A percentile compares a stretch with the other conserved stretches of the same genome.
Conservation (phyloP, 2,797 vertebrate species). For the Acridotheres tristis region DNA sequence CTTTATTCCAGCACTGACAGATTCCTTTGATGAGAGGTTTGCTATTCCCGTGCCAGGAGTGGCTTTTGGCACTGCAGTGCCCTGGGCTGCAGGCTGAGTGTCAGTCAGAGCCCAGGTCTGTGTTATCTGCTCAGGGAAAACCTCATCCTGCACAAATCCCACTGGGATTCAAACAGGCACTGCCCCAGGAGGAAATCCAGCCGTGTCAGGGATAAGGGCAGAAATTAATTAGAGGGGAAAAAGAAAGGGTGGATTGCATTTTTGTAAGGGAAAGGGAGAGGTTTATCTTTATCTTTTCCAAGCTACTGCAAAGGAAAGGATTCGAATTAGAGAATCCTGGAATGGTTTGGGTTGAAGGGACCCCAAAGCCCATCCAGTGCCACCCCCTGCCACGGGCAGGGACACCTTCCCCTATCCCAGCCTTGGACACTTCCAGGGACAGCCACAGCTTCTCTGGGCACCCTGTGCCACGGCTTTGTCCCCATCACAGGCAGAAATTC, state of each 20-base stretch:
- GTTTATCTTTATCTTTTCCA: neutral
- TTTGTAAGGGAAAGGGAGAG: neutral
- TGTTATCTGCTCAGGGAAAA: neutral
- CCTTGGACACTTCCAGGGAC: neutral
- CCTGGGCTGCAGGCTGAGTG: accelerated
- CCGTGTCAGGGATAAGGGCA: neutral
- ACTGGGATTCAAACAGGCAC: accelerated
- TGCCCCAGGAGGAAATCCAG: neutral
- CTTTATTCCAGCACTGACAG: neutral
- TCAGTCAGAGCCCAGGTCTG: neutral
- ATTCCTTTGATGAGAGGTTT: neutral
- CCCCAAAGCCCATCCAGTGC: neutral
- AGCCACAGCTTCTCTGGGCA: neutral
- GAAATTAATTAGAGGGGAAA: neutral
- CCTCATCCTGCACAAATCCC: neutral
- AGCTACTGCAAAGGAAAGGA: neutral
- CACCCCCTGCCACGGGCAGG: neutral
- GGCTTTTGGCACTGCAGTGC: neutral
- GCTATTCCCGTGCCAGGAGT: neutral
- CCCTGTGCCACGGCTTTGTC: accelerated
- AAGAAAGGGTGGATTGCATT: neutral
- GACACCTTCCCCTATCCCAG: accelerated
- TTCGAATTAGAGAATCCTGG: neutral
- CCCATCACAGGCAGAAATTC: neutral
- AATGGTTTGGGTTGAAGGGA: neutral